Evolutionary conservation across 2,113 vertebrate species (phyloP), one percentile per base, ranked within the genome.

Genomic region (Equus quagga): DNA sequence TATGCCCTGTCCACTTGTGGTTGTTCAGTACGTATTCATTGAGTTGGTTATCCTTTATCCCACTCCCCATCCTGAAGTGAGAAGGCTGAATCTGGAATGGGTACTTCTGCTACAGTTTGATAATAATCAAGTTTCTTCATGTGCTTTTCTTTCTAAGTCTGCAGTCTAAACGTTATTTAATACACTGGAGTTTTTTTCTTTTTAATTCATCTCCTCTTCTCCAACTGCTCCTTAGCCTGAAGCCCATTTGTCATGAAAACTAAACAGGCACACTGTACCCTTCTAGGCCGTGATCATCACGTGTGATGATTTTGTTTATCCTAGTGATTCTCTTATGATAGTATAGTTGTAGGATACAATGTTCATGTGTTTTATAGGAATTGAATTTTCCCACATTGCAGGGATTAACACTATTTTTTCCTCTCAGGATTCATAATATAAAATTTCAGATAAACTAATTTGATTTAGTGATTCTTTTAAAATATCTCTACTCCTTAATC

Each of bases 391-490:
- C 73, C 69, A 19, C 58, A 70, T 95, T 54, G 14, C 58, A 60
- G 36, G n/a, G 28, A 58, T 49, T 64, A 93, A 86, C 86, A 81
- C 46, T 85, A 9, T 79, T 95, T 75, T 72, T 72, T 89, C 78
- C 78, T 94, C 33, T 92, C 44, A 58, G 78, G n/a, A 70, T 65
- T 69, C 67, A 72, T 69, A 80, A 54, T 89, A 60, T 83, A 73
- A 92, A 75, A 84, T 24, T 85, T 96, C 31, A n/a, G 6, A 65
- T 75, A 76, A 92, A 75, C 81, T 70, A 33, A 62, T 84, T 79
- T 79, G 33, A 58, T 62, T 92, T 31, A 44, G 33, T 54, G 33
- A 60, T 92, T 94, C 36, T 86, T 96, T 24, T 41, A 26, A 73
- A 92, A 62, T 86, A 44, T 56, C 44, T 73, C 24, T 84, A 13